These are phyloP conservation scores for Strigamia crassipes DNA, from an alignment of 2,888 invertebrate species.

Conservation along the genomic window DNA sequence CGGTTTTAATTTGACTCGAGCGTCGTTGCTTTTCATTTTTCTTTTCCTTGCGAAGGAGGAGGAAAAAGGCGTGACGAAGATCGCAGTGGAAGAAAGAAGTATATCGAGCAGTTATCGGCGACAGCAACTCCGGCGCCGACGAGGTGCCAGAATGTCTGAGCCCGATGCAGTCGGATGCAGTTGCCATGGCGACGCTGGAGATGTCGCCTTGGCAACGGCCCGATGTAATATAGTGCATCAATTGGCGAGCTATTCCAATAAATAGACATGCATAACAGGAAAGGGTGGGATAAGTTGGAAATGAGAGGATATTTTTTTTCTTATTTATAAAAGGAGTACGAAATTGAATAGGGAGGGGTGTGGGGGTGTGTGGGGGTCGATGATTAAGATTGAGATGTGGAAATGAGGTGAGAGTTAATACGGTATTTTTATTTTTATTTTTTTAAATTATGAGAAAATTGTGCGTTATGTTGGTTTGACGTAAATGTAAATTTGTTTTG, in stretches of 20 bases:
- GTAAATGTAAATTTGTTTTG: background rate
- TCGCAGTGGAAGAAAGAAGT: slow-evolving; percentile 22
- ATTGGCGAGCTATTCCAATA: slow-evolving; percentile 40
- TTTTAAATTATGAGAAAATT: background rate
- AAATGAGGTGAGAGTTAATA: background rate
- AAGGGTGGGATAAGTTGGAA: background rate
- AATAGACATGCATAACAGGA: slow-evolving; percentile 36
- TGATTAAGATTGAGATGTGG: background rate
- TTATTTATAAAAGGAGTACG: background rate
- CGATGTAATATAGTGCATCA: slow-evolving; percentile 33
- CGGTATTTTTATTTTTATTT: background rate
- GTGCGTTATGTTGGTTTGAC: background rate
- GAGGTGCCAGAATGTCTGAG: slow-evolving; percentile 33
- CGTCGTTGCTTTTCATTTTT: background rate
- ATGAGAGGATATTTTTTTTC: background rate
- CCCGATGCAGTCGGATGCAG: slow-evolving; percentile 38
- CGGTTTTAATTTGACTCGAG: background rate
- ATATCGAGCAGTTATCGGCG: slow-evolving; percentile 30
- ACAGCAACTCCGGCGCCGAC: slow-evolving; percentile 29
- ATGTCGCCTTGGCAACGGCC: slow-evolving; percentile 34
- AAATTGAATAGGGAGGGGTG: too few species aligned
- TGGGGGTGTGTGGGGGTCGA: background rate
- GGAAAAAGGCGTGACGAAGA: slow-evolving; percentile 18
- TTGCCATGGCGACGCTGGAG: slow-evolving; percentile 26
- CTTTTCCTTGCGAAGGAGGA: background rate